Conservation (phyloP, 2,888 invertebrate genomes). For the Chymomyza fuscimana region DNA sequence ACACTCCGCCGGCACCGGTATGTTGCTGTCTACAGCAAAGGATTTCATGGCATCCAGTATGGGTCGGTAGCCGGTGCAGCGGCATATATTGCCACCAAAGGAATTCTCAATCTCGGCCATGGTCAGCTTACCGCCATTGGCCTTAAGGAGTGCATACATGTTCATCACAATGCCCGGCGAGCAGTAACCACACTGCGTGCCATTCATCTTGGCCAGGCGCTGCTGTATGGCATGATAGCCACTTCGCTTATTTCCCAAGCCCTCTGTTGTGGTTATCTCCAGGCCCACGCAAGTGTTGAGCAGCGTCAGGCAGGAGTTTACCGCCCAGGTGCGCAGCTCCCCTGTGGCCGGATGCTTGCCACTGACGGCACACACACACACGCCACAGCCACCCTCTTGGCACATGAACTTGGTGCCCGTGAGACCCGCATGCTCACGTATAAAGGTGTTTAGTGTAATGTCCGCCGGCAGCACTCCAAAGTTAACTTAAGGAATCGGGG, state of each 20-base stretch:
- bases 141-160: constrained; percentile 83
- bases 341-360: constrained; percentile 78
- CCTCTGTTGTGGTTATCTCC: constrained; percentile 87
- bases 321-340: constrained; percentile 81
- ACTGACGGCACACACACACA: constrained; percentile 81
- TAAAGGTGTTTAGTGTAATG: constrained; percentile 83
- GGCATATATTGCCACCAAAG: constrained; percentile 88
- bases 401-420: constrained; percentile 86
- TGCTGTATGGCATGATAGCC: constrained; percentile 87
- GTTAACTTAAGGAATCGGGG: constrained; percentile 49
- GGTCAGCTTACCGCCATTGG: constrained; percentile 81
- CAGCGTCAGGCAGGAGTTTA: constrained; percentile 86
- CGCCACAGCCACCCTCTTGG: constrained; percentile 85
- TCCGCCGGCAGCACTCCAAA: constrained; percentile 75
- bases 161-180: constrained; percentile 89
- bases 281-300: constrained; percentile 84
- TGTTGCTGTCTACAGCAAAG: constrained; percentile 83
- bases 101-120: constrained; percentile 86
- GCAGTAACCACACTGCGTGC: constrained; percentile 88
- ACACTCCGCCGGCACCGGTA: constrained; percentile 79
- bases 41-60: constrained; percentile 90
- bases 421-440: constrained; percentile 82
- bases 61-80: constrained; percentile 90
- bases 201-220: constrained; percentile 84
- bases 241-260: constrained; percentile 83